Evolutionary conservation across 2,797 vertebrate species (phyloP).

Genomic region (Synanceia verrucosa): DNA sequence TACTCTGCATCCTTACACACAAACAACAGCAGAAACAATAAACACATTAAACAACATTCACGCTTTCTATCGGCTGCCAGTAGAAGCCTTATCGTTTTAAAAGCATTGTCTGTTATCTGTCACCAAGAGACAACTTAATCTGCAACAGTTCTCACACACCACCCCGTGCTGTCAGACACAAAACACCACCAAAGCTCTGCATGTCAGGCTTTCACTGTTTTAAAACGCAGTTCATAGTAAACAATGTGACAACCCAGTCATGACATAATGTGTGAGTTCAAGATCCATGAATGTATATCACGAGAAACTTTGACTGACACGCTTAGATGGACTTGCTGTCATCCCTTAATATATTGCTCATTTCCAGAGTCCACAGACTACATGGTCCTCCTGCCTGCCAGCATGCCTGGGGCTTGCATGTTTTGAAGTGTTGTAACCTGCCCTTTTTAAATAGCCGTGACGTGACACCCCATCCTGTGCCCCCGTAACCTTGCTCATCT

Average conservation of each 20-base stretch:
- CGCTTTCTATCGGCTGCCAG: conserved; percentile 33
- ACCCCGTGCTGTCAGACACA: not conserved
- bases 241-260: not conserved
- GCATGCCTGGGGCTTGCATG: conserved; percentile 44
- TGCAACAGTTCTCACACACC: conserved; percentile 26
- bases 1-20: not conserved
- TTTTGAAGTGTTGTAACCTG: conserved; percentile 61
- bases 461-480: conserved; percentile 15
- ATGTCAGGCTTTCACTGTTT: not conserved
- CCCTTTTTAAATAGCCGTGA: conserved; percentile 68
- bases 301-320: not conserved
- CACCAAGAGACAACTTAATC: conserved; percentile 32
- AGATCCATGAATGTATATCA: no score
- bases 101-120: conserved; percentile 51
- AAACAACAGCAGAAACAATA: not conserved
- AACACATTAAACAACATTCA: not conserved
- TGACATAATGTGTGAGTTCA: no score
- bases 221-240: not conserved
- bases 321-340: no score
- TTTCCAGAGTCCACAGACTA: not conserved
- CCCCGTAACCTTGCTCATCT: conserved; percentile 34
- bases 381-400: no score
- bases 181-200: not conserved
- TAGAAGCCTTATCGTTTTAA: conserved; percentile 49
- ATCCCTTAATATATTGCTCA: not conserved